Conservation (phyloP, 2,113 vertebrate genomes). For the Pterophyllum scalare region DNA sequence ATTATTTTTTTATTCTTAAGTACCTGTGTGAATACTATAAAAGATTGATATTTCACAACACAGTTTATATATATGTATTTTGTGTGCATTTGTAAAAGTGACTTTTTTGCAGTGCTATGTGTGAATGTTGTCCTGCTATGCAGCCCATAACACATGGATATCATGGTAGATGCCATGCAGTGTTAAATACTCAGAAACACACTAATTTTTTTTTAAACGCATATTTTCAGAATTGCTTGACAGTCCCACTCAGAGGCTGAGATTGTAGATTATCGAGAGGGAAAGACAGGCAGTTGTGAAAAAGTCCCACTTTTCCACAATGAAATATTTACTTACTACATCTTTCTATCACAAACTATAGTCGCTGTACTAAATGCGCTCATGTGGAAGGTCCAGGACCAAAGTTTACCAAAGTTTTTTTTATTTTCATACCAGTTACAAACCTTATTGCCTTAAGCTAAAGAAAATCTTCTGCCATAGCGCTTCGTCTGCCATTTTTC, state of each 20-base stretch:
- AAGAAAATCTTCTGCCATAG: slow-evolving; percentile 38
- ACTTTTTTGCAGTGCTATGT: slow-evolving; percentile 68
- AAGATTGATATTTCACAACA: slow-evolving; percentile 42
- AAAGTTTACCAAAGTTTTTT: slow-evolving; percentile 57
- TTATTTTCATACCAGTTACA: slow-evolving; percentile 44
- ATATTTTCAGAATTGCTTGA: slow-evolving; percentile 28
- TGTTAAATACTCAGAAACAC: slow-evolving; percentile 53
- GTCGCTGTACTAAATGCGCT: slow-evolving; percentile 33
- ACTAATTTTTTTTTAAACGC: slow-evolving; percentile 41
- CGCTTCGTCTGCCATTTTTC: slow-evolving; percentile 27
- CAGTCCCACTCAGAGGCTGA: slow-evolving; percentile 13
- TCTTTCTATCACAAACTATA: slow-evolving; percentile 37
- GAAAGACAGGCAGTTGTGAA: not conserved
- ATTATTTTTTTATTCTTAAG: slow-evolving; percentile 51
- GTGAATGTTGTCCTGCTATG: slow-evolving; percentile 50
- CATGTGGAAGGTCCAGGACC: slow-evolving; percentile 67
- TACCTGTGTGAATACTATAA: slow-evolving; percentile 15
- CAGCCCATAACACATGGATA: slow-evolving; percentile 38
- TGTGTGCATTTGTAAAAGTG: slow-evolving; percentile 52
- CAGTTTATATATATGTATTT: slow-evolving; percentile 39
- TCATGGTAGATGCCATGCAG: slow-evolving; percentile 37
- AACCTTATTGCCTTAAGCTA: slow-evolving; percentile 66
- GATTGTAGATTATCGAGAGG: not conserved
- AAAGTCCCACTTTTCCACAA: slow-evolving; percentile 18
- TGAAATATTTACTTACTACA: slow-evolving; percentile 16